A percentile compares a stretch with the other conserved stretches of the same genome.
phyloP scores from a whole-genome alignment of 2,797 vertebrate species.

The Paguma larvata region DNA sequence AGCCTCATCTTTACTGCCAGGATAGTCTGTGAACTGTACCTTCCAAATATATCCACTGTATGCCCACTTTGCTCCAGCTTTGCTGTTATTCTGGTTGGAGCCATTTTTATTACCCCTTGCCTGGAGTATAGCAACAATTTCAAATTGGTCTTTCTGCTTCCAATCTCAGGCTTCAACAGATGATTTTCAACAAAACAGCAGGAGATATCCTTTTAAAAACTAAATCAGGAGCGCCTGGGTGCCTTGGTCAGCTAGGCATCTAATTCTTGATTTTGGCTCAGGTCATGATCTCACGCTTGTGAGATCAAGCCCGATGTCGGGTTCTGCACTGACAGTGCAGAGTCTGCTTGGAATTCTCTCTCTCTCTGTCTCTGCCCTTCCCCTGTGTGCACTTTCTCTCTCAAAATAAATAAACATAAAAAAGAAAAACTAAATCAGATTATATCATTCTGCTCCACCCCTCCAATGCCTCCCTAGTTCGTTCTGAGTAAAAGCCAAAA shows the following conservation, averaged over 20 bases:
- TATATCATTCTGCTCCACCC: not conserved
- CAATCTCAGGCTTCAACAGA: not conserved
- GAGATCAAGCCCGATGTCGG: no score
- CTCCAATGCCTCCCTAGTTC: not conserved
- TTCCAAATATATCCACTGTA: not conserved
- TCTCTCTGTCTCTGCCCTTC: no score
- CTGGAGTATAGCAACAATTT: not conserved
- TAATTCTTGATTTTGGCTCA: no score
- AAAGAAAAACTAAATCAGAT: not conserved
- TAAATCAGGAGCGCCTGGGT: not conserved
- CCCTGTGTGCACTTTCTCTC: no score
- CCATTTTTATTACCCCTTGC: not conserved
- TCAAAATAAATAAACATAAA: no score
- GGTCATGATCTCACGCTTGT: no score
- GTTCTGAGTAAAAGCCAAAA: not conserved
- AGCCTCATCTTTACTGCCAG: not conserved
- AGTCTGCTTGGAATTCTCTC: no score
- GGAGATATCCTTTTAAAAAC: not conserved
- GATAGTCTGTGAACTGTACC: not conserved
- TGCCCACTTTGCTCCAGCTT: not conserved
- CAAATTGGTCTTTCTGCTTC: not conserved
- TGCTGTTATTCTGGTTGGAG: not conserved
- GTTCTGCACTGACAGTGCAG: no score
- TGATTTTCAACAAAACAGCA: constrained; percentile 3
- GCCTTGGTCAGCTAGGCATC: no score